Evolutionary conservation across 2,797 vertebrate species (phyloP).

Genomic region (Pseudopleuronectes americanus): DNA sequence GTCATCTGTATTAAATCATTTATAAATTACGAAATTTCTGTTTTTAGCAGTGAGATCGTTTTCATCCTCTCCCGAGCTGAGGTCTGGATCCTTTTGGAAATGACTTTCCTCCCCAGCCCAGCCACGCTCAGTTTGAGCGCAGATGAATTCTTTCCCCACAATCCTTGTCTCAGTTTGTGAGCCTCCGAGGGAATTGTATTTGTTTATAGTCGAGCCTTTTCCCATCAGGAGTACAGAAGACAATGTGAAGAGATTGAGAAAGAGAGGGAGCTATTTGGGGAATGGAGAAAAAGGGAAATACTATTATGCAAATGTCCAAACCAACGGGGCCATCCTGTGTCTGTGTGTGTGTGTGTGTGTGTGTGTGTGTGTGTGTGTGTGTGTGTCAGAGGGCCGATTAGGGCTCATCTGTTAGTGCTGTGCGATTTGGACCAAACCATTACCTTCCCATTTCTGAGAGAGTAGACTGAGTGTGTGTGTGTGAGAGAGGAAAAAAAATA

Average conservation of each 20-base stretch:
- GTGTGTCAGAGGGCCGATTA: slow-evolving; percentile 86
- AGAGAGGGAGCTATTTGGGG: slow-evolving; percentile 62
- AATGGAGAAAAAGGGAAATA: slow-evolving; percentile 87
- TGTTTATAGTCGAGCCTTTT: slow-evolving; percentile 94
- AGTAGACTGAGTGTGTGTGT: slow-evolving; percentile 35
- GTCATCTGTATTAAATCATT: neutral
- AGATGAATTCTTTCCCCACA: slow-evolving; percentile 92
- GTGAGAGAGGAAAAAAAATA: neutral
- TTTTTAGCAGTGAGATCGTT: slow-evolving; percentile 10
- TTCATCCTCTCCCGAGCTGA: slow-evolving; percentile 9
- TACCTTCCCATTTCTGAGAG: slow-evolving; percentile 82
- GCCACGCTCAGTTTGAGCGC: slow-evolving; percentile 83
- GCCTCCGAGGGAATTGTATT: slow-evolving; percentile 91
- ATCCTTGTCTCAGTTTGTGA: slow-evolving; percentile 85
- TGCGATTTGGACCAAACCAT: slow-evolving; percentile 92
- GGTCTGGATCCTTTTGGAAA: slow-evolving; percentile 39
- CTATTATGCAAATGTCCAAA: slow-evolving; percentile 97
- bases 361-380: slow-evolving; percentile 29
- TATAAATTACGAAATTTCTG: neutral
- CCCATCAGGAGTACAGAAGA: slow-evolving; percentile 81
- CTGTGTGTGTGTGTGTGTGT: slow-evolving; percentile 27
- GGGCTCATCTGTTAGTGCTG: slow-evolving; percentile 99
- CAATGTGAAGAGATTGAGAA: slow-evolving; percentile 64
- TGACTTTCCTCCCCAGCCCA: slow-evolving; percentile 53
- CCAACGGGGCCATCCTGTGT: slow-evolving; percentile 75